Evolutionary conservation across 2,113 vertebrate genomes (phyloP), one percentile per base, ranked within the genome.

Genomic region (Marmota monax): DNA sequence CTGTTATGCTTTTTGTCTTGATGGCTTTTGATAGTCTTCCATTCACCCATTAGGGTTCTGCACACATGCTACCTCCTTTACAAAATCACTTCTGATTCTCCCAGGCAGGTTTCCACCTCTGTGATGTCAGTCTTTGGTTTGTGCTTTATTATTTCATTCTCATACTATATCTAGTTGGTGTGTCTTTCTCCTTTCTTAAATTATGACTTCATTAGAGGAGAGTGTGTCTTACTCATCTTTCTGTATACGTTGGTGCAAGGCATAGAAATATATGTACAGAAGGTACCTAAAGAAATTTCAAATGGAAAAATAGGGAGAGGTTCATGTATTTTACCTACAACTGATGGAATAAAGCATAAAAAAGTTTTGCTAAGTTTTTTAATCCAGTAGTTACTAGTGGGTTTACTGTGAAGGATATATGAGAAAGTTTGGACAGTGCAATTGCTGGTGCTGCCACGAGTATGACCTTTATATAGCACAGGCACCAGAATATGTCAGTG

Each of bases 211-310:
- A 17, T 89, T 17, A 76, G 27, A 56, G 12, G 56, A 80, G 53
- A 63, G 12, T 58, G 12, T 70, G 13, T 87, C 32, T 69, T 88
- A n/a, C 45, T 70, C 45, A 32, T 85, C 67, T 94, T 61, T 67
- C 37, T 85, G 1, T 63, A 23, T 20, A 32, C 2, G 39, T 45
- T 65, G 48, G n/a, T 85, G 32, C 6, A 63, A 77, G 22, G 51
- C 67, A 39, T 83, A 34, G 18, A 23, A 61, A 45, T 61, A 61
- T 25, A 56, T 34, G 51, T 32, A 76, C 29, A 92, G 42, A 78
- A 88, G 91, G 37, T 51, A 65, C 83, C 70, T 76, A 67, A 96
- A 83, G 82, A 80, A 13, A 61, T 80, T 88, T 89, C 76, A 91
- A 27, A 20, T 61, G 13, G 45, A 85, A 65, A 89, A 80, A 34